Base-by-base conservation (phyloP, 1,140 invertebrate genomes). In the Penaeus chinensis region DNA sequence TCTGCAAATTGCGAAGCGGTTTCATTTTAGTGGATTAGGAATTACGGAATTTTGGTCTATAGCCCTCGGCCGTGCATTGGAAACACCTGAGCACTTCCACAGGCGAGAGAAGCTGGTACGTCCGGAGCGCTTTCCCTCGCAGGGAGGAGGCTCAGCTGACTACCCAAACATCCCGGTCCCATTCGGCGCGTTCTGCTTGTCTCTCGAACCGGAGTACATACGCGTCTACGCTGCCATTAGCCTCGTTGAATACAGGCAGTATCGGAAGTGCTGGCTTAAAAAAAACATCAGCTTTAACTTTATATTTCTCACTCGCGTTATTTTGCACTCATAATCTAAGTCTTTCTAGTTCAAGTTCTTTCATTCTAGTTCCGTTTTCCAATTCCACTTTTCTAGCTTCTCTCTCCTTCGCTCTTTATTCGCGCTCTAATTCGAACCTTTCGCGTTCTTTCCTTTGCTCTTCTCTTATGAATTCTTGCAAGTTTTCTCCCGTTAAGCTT, bases 1-100 rank as follows among this genome's bases (percentile, higher is more conserved):
- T 47, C 47, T 47, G 47, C 74, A 77, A 77, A 32, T 77, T 77
- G 18, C 18, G 27, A 77, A 77, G 16, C 74, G 27, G 74, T 77
- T 18, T 77, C 27, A 77, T 77, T 24, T 19, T 77, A 37, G 20
- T n/a, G 32, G 42, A 77, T 1, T 18, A n/a, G 18, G 27, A 77
- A 42, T 77, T 77, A 77, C 20, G 16, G 42, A 37, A 77, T 77
- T 0, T 77, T 19, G 8, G 19, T 77, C 74, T 77, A 77, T 77
- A 24, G 22, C 74, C 24, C 18, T 77, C 74, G 4, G 24, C 22
- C 24, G 27, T 32, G 18, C 22, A 77, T 0, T 77, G 74, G 18
- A 77, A 77, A 24, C 22, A 77, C 18, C 42, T 24, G 3, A 16
- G 18, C 27, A 8, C 74, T 37, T 77, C 20, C 24, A 32, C 42